Percentiles rank a stretch among this genome's conserved stretches.
These are phyloP conservation scores for Echinometra lucunter DNA, from an alignment of 53 echinoderm and acorn worm species.

Conservation along the genomic window DNA sequence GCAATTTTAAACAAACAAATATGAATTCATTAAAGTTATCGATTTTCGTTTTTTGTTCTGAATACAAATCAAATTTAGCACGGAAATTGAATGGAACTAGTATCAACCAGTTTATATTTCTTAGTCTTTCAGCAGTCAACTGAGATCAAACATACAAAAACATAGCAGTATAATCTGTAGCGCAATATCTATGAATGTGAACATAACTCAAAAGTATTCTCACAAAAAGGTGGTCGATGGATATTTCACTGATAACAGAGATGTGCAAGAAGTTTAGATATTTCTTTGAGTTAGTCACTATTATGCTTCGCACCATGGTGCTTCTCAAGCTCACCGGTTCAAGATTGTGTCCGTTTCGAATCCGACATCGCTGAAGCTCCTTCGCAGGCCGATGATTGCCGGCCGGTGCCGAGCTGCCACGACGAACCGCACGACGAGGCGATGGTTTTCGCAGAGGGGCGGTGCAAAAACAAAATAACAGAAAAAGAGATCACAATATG, in stretches of 20 bases:
- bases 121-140: neutral
- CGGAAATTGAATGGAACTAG: conserved; percentile 33
- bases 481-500: neutral
- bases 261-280: conserved; percentile 23
- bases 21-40: conserved; percentile 24
- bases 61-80: conserved; percentile 60
- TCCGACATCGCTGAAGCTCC: neutral
- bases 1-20: conserved; percentile 33
- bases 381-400: neutral
- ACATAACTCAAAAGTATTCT: conserved; percentile 19
- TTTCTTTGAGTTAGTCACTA: conserved; percentile 19
- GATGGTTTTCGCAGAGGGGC: neutral
- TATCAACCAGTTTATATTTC: conserved; percentile 9
- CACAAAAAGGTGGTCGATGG: conserved; percentile 18
- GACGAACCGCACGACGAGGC: conserved; percentile 66
- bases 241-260: conserved; percentile 25
- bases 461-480: conserved; percentile 66
- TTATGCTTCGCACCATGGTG: neutral
- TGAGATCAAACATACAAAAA: conserved; percentile 32
- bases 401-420: conserved; percentile 56
- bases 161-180: conserved; percentile 26
- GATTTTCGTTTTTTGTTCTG: conserved; percentile 37
- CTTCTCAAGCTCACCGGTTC: neutral
- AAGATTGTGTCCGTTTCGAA: neutral
- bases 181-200: conserved; percentile 5